Base-by-base conservation (phyloP, 2,888 invertebrate genomes). In the Ochropleura plecta region DNA sequence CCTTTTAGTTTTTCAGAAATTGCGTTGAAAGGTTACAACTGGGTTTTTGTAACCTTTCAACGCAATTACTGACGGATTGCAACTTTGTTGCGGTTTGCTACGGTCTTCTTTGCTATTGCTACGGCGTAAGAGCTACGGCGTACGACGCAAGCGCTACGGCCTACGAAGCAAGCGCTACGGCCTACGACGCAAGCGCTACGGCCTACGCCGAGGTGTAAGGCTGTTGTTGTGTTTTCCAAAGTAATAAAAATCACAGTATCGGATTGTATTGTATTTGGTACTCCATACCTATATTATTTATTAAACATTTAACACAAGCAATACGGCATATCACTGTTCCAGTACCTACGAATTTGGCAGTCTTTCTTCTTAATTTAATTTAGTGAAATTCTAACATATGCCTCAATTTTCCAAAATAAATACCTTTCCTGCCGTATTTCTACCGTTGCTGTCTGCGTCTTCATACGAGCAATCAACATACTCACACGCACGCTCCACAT, bases 401-500 rank as follows among this genome's bases (percentile, higher is more conserved):
- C 49, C 3, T 14, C 16, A n/a, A n/a, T 44, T n/a, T 42, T 18
- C 3, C 30, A 30, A 40, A 40, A 44, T 5, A 49, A 7, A 62
- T n/a, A n/a, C 18, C 20, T 18, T 40, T 10, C 16, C 44, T 10
- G 8, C 30, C 14, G 12, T 55, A 12, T 18, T 20, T 14, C 18
- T 40, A 16, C 2, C 2, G 9, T 12, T 20, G 30, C 14, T 69
- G 49, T 46, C 55, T 59, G 57, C 57, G 30, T 64, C 63, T 30
- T 46, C 9, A 49, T 48, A 10, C 65, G 48, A 62, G 64, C 14
- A 40, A 72, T 80, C 68, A 20, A 72, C 81, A 79, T 76, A 63
- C 51, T 59, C 48, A 10, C 73, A 70, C 67, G 73, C 73, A 66
- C 53, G 59, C 30, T 18, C n/a, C 44, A 73, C 73, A 82, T 81